Conservation (phyloP, 2,113 vertebrate species). For the Dasyurus viverrinus region DNA sequence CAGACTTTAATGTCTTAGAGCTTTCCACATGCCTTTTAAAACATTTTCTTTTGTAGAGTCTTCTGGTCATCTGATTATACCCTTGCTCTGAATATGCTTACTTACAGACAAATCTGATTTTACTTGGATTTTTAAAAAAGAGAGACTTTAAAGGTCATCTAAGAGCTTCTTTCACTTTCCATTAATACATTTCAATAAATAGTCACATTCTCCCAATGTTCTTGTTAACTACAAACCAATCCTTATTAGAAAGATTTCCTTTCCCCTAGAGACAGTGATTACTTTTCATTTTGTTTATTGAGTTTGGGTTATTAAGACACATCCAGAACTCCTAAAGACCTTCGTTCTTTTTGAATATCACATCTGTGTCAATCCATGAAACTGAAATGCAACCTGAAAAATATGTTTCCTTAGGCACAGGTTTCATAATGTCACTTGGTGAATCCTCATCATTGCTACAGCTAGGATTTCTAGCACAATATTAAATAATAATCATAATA, state of each 20-base stretch:
- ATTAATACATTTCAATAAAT: background rate
- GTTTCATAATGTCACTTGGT: background rate
- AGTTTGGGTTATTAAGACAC: background rate
- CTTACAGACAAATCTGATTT: background rate
- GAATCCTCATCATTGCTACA: background rate
- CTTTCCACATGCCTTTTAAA: background rate
- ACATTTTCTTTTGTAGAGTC: background rate
- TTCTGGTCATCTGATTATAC: background rate
- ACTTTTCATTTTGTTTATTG: background rate
- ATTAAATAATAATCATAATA: too few species aligned
- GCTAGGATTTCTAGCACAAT: too few species aligned
- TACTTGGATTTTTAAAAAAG: background rate
- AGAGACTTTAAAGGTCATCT: background rate
- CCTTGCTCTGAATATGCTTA: background rate
- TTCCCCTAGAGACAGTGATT: background rate
- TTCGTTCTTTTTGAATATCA: background rate
- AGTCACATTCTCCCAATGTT: background rate
- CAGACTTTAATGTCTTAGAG: background rate
- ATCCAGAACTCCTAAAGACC: background rate
- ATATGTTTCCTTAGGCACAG: background rate
- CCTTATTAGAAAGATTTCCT: background rate
- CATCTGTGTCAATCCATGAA: background rate
- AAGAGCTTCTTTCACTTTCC: background rate
- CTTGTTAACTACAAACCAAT: background rate
- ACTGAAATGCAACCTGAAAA: background rate